These are phyloP conservation scores for Progne subis DNA, from an alignment of 2,113 vertebrate genomes.

Conservation along the genomic window DNA sequence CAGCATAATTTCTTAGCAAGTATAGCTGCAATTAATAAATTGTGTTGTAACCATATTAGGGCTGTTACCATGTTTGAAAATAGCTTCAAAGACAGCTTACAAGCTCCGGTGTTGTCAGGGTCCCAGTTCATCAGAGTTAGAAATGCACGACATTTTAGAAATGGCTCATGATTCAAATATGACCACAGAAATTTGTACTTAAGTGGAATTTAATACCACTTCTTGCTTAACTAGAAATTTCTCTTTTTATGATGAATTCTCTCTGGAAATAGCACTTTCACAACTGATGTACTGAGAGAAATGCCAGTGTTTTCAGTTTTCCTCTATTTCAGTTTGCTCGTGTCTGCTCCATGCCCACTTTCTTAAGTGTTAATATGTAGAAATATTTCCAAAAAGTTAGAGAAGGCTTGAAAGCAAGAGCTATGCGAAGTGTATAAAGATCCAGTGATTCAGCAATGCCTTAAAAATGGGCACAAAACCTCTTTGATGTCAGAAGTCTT, in stretches of 20 bases:
- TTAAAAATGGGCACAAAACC: neutral
- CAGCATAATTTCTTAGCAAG: neutral
- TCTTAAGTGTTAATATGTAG: neutral
- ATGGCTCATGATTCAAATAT: slow-evolving; percentile 6
- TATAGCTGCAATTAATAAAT: slow-evolving; percentile 19
- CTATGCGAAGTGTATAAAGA: neutral
- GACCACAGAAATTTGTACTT: neutral
- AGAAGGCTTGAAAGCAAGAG: neutral
- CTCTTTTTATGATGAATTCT: neutral
- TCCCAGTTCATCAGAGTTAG: neutral
- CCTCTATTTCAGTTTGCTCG: slow-evolving; percentile 29
- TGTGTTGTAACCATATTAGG: neutral
- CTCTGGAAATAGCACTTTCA: neutral
- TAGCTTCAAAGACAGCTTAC: slow-evolving; percentile 8
- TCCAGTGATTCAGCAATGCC: neutral
- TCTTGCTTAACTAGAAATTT: neutral
- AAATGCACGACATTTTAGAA: slow-evolving; percentile 15
- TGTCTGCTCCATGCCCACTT: neutral
- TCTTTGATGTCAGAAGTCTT: neutral
- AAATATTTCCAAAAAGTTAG: slow-evolving; percentile 3
- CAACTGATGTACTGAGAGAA: neutral
- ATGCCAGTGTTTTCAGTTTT: neutral
- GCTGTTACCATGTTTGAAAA: slow-evolving; percentile 14
- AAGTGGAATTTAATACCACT: neutral
- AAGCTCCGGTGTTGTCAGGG: neutral